Evolutionary conservation across 30 jellyfish, hydroid and myxozoan genomes (phyloP).

Genomic region (Hydractinia symbiolongicarpus): DNA sequence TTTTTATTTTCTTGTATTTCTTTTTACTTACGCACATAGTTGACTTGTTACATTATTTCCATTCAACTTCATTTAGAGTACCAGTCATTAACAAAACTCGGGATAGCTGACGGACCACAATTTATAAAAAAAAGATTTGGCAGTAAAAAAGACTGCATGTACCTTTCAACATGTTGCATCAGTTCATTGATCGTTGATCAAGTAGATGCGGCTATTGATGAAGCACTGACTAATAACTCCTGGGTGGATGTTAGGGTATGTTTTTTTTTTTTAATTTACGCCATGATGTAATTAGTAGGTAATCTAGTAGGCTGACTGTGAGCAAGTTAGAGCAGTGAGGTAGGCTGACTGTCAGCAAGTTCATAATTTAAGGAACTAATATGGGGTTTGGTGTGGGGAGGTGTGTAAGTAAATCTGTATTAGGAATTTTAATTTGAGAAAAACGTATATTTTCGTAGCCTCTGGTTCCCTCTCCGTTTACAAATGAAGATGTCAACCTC

Average conservation of each 20-base stretch:
- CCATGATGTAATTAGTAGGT: neutral
- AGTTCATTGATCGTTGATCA: conserved; percentile 58
- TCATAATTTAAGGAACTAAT: no score
- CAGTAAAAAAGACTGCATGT: conserved; percentile 33
- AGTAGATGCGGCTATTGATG: conserved; percentile 77
- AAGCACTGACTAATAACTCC: conserved; percentile 41
- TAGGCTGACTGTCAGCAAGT: neutral
- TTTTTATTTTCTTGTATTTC: no score
- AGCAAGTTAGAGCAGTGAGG: neutral
- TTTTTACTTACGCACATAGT: no score
- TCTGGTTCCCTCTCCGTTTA: conserved; percentile 67
- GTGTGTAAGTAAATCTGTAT: no score
- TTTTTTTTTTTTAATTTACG: neutral
- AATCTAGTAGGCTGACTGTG: neutral
- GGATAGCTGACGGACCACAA: conserved; percentile 68
- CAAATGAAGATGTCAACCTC: conserved; percentile 55
- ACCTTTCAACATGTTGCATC: conserved; percentile 67
- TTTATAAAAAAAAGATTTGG: conserved; percentile 55
- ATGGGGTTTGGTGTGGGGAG: no score
- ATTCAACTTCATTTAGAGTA: conserved; percentile 38
- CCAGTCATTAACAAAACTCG: conserved; percentile 56
- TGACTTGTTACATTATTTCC: no score
- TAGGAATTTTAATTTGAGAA: no score
- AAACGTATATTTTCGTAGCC: conserved; percentile 47
- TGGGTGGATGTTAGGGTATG: conserved; percentile 70